Evolutionary conservation across 2,888 invertebrate species (phyloP).

Genomic region (Eustalomyia histrio): DNA sequence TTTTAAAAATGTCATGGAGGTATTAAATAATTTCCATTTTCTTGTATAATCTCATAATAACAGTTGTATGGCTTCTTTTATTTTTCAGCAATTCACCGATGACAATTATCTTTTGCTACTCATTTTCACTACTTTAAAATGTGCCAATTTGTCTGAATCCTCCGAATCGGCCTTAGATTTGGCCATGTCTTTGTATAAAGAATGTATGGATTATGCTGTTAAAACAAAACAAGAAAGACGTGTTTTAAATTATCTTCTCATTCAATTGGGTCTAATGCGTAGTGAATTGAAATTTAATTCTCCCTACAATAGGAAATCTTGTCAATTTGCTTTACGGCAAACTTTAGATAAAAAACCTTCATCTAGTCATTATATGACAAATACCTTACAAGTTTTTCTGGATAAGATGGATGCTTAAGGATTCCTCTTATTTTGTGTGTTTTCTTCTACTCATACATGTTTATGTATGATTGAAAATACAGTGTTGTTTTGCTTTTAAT

Average conservation of each 20-base stretch:
- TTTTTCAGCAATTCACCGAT: constrained; percentile 72
- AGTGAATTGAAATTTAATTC: constrained; percentile 77
- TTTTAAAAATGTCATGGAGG: constrained; percentile 74
- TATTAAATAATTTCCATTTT: constrained; percentile 51
- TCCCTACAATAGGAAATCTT: constrained; percentile 74
- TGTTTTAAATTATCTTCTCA: constrained; percentile 76
- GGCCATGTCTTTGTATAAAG: constrained; percentile 73
- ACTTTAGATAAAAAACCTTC: constrained; percentile 73
- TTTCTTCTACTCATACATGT: not conserved
- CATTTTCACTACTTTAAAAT: constrained; percentile 78
- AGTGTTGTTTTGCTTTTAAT: not conserved
- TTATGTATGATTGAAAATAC: not conserved
- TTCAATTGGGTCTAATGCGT: constrained; percentile 76
- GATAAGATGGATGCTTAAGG: constrained; percentile 69
- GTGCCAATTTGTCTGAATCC: constrained; percentile 74
- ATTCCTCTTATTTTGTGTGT: constrained; percentile 7
- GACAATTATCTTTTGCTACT: constrained; percentile 76
- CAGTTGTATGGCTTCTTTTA: not conserved
- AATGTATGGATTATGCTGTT: constrained; percentile 76
- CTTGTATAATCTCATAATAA: not conserved
- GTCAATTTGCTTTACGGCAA: constrained; percentile 76
- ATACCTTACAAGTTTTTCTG: constrained; percentile 75
- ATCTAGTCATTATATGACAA: constrained; percentile 74
- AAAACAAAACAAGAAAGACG: constrained; percentile 76
- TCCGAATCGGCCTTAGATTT: constrained; percentile 75